phyloP scores from a whole-genome alignment of 1,140 invertebrate genomes.

The Euglossa dilemma region DNA sequence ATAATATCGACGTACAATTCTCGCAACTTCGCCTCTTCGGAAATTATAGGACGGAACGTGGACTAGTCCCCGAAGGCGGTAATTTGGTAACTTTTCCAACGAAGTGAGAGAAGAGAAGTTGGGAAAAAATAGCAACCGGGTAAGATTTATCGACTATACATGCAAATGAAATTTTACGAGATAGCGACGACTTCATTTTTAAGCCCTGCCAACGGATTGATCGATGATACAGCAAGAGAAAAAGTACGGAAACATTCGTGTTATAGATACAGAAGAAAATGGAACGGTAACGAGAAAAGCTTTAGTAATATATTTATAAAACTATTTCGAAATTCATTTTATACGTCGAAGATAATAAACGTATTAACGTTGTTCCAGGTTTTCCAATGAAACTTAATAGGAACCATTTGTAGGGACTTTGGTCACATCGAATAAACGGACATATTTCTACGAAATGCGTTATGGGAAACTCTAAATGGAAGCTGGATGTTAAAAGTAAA shows the following conservation, averaged over 20 bases:
- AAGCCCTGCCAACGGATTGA: neutral
- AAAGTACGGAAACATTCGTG: too few species aligned
- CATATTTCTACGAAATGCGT: too few species aligned
- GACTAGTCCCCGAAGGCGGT: neutral
- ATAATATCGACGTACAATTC: constrained; percentile 22
- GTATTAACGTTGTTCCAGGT: neutral
- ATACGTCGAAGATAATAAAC: neutral
- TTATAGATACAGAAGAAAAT: neutral
- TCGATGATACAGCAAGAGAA: neutral
- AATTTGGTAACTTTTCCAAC: neutral
- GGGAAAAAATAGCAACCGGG: constrained; percentile 13
- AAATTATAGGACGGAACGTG: constrained; percentile 24
- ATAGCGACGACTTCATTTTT: constrained; percentile 2
- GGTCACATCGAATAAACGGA: too few species aligned
- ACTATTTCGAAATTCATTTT: neutral
- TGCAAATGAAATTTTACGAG: neutral
- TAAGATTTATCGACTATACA: neutral
- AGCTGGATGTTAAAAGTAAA: neutral
- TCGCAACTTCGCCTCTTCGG: neutral
- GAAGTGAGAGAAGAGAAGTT: neutral
- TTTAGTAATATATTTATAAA: neutral
- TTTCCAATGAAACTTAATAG: too few species aligned
- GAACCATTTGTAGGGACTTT: neutral
- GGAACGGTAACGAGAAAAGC: too few species aligned
- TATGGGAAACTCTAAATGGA: neutral